phyloP scores from a whole-genome alignment of 1,140 invertebrate species.

The Euwallacea similis region DNA sequence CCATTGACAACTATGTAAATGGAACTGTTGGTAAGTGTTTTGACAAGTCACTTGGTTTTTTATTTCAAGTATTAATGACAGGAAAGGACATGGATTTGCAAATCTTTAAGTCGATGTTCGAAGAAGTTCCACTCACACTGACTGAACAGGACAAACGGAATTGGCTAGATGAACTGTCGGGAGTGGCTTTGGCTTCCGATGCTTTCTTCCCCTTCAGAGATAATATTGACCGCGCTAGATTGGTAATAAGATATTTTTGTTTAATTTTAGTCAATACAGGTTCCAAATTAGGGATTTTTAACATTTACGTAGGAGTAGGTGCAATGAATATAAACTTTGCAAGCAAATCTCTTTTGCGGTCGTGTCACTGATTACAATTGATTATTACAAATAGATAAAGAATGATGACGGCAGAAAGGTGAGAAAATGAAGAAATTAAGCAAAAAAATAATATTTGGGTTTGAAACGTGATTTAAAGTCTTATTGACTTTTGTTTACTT shows the following conservation, averaged over 20 bases:
- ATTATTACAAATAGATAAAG: too few species aligned
- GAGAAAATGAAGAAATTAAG: too few species aligned
- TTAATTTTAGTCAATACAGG: conserved; percentile 1
- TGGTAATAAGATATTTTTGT: conserved; percentile 62
- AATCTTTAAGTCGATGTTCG: conserved; percentile 72
- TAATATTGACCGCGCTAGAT: conserved; percentile 90
- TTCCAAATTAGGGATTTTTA: too few species aligned
- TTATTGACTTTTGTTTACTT: too few species aligned
- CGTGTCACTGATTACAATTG: too few species aligned
- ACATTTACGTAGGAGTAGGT: too few species aligned
- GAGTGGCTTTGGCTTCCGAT: conserved; percentile 95
- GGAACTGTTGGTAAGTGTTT: conserved; percentile 75
- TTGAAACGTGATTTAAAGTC: too few species aligned
- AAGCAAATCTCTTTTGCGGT: too few species aligned
- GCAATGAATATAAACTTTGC: too few species aligned
- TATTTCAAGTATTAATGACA: conserved; percentile 43
- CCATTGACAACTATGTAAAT: conserved; percentile 93
- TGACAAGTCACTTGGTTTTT: conserved; percentile 12
- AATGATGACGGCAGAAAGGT: too few species aligned
- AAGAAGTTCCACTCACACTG: conserved; percentile 69
- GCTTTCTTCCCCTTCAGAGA: conserved; percentile 99
- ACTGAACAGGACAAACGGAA: conserved; percentile 71
- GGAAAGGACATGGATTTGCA: conserved; percentile 70
- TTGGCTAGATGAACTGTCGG: conserved; percentile 79
- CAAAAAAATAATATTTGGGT: too few species aligned